Conservation (phyloP, 1,140 invertebrate genomes). For the Drosophila biarmipes region DNA sequence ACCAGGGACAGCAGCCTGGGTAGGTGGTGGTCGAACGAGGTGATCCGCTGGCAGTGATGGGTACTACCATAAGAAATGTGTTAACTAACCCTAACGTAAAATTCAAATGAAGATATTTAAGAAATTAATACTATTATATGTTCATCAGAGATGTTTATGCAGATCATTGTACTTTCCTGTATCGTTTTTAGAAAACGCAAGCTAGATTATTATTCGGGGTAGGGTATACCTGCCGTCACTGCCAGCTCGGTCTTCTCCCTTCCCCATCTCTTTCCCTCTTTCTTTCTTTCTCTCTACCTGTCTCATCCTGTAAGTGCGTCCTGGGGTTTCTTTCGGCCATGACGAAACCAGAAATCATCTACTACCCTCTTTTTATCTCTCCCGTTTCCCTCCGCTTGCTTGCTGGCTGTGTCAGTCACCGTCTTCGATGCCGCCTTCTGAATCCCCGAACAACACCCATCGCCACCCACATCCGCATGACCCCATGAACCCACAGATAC, state of each 20-base stretch:
- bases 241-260: constrained; percentile 15
- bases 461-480: constrained; percentile 29
- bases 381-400: constrained; percentile 35
- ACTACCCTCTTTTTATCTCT: constrained; percentile 46
- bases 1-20: constrained; percentile 83
- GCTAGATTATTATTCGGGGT: background rate
- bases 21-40: constrained; percentile 40
- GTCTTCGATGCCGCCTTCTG: constrained; percentile 73
- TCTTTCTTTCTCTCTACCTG: constrained; percentile 22
- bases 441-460: constrained; percentile 19
- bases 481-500: constrained; percentile 50
- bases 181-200: too few species aligned
- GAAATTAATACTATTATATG: too few species aligned
- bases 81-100: too few species aligned
- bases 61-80: too few species aligned
- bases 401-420: constrained; percentile 47
- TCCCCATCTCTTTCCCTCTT: constrained; percentile 19
- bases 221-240: constrained; percentile 19
- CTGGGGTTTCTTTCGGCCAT: constrained; percentile 32
- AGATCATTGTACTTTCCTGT: too few species aligned
- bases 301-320: constrained; percentile 40
- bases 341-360: constrained; percentile 47
- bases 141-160: too few species aligned
- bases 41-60: background rate
- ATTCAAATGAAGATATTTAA: too few species aligned